These are phyloP conservation scores for Pyrrhura leucotis DNA, from an alignment of 2,797 vertebrate species.

Conservation along the genomic window DNA sequence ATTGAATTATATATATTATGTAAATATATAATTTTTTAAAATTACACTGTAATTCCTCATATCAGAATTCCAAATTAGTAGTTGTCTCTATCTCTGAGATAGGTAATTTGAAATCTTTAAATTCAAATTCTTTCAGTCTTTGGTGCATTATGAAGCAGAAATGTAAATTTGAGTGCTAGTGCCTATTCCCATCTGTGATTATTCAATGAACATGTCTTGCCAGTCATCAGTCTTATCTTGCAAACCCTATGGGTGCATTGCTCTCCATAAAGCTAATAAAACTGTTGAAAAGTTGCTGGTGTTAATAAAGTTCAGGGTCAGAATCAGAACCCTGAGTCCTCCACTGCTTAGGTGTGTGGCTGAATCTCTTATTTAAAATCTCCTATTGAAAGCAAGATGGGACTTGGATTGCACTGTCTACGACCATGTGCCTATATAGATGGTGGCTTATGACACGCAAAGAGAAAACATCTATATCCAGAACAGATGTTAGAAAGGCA, in stretches of 20 bases:
- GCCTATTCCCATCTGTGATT: not conserved
- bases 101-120: not conserved
- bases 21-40: not conserved
- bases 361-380: not conserved
- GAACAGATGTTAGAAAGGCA: not conserved
- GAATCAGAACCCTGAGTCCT: not conserved
- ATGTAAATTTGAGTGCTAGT: not conserved
- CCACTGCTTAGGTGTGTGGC: fast-evolving
- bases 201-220: not conserved
- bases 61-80: not conserved
- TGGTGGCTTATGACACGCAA: not conserved
- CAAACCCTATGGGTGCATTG: not conserved
- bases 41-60: not conserved
- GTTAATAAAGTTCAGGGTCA: not conserved
- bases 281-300: not conserved
- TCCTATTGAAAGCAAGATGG: not conserved
- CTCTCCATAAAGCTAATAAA: not conserved
- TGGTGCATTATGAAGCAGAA: not conserved
- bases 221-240: not conserved
- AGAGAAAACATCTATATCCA: not conserved
- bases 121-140: not conserved
- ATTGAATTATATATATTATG: not conserved
- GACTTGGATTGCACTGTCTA: not conserved
- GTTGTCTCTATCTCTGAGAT: not conserved
- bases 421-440: fast-evolving